Evolutionary conservation across 2,113 vertebrate species (phyloP).

Genomic region (Pseudorectes ferrugineus): DNA sequence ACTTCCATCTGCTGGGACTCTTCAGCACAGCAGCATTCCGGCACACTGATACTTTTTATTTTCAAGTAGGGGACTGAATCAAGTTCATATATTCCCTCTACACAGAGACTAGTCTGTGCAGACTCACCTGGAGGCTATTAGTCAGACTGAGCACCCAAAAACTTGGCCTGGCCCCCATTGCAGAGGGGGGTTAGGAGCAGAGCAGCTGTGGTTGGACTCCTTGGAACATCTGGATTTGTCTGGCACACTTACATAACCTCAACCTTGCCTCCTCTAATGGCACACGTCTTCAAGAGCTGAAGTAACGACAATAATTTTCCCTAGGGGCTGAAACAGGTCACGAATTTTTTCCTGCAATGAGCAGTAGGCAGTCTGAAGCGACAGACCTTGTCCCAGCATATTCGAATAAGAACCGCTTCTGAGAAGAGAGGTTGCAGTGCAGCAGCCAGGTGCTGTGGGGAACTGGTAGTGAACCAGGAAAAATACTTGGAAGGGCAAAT

Average conservation of each 20-base stretch:
- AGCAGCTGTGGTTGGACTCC: neutral
- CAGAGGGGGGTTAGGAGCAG: neutral
- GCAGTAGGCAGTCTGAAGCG: neutral
- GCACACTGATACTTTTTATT: neutral
- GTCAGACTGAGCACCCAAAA: neutral
- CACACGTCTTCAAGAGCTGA: neutral
- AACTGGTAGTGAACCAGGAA: neutral
- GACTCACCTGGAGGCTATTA: neutral
- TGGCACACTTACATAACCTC: constrained; percentile 16
- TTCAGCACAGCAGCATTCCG: neutral
- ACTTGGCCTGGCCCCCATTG: neutral
- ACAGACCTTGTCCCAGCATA: neutral
- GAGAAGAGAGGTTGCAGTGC: neutral
- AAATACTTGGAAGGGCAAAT: neutral
- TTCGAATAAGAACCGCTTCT: neutral
- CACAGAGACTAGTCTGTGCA: neutral
- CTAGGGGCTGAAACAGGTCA: neutral
- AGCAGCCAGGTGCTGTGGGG: neutral
- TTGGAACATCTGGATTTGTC: neutral
- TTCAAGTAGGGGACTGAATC: neutral
- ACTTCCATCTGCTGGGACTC: neutral
- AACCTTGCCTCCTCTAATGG: neutral
- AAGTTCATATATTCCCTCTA: neutral
- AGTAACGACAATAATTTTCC: neutral
- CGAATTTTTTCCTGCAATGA: neutral